Percentiles rank a stretch among this genome's conserved stretches.
Conservation (phyloP, 2,113 vertebrate genomes). For the Hippolais icterina region DNA sequence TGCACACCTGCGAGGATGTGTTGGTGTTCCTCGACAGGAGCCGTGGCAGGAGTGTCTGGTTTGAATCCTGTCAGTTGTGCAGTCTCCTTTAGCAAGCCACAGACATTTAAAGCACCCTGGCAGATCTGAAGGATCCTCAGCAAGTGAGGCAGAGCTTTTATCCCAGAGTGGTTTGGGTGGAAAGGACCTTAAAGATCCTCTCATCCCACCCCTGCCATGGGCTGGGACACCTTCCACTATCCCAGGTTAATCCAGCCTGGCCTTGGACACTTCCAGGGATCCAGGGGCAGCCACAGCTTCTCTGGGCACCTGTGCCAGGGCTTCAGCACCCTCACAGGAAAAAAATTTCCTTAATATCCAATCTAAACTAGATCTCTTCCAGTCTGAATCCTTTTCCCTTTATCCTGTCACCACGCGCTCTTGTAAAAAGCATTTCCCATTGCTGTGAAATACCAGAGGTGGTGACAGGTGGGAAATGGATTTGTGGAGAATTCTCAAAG, state of each 20-base stretch:
- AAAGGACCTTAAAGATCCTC: background rate
- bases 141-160: background rate
- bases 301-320: background rate
- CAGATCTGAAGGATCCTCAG: background rate
- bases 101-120: background rate
- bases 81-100: background rate
- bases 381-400: background rate
- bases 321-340: background rate
- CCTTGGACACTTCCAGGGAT: background rate
- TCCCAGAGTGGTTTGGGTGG: background rate
- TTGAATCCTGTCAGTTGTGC: background rate
- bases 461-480: background rate
- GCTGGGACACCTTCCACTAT: background rate
- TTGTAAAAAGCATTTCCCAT: accelerated
- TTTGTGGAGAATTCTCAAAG: background rate
- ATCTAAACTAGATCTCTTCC: background rate
- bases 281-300: background rate
- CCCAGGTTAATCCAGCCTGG: background rate
- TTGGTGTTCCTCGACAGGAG: accelerated
- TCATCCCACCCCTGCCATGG: background rate
- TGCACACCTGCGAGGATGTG: background rate
- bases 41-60: accelerated
- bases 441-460: background rate
- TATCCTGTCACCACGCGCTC: accelerated
- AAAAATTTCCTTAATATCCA: background rate